phyloP scores from a whole-genome alignment of 2,888 invertebrate species.

The Callyntrura sp. region DNA sequence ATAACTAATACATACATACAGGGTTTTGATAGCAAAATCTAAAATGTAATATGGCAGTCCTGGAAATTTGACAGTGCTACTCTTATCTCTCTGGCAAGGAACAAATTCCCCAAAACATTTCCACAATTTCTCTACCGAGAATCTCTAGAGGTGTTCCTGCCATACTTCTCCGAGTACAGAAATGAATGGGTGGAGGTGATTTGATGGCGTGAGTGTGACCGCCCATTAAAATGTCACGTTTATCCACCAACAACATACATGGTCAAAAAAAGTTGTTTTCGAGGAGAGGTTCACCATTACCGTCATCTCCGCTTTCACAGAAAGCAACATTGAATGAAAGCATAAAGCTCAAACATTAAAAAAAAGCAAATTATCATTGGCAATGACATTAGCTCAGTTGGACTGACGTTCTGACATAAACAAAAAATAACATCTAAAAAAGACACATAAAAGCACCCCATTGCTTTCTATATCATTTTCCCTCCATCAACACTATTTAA shows the following conservation, averaged over 20 bases:
- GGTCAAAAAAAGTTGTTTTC: background rate
- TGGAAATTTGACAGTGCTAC: no score
- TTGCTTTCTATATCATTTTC: background rate
- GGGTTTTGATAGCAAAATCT: no score
- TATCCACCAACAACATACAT: background rate
- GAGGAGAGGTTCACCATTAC: slow-evolving; percentile 17
- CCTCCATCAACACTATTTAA: background rate
- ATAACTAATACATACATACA: no score
- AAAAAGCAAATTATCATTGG: slow-evolving; percentile 65
- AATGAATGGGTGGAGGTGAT: background rate
- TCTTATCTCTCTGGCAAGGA: no score
- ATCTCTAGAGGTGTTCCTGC: no score
- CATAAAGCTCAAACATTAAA: slow-evolving; percentile 38
- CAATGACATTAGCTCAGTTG: slow-evolving; percentile 54
- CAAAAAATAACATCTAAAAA: slow-evolving; percentile 40
- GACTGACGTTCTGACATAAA: slow-evolving; percentile 57
- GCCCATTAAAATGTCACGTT: slow-evolving; percentile 4
- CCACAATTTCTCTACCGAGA: no score
- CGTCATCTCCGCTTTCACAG: background rate
- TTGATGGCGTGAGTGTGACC: slow-evolving; percentile 23
- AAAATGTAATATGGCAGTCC: no score
- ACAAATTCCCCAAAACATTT: no score
- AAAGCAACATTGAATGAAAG: slow-evolving; percentile 27
- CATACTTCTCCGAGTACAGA: background rate
- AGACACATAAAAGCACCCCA: slow-evolving; percentile 33